Evolutionary conservation across 2,797 vertebrate species (phyloP).

Genomic region (Megaceryle alcyon): DNA sequence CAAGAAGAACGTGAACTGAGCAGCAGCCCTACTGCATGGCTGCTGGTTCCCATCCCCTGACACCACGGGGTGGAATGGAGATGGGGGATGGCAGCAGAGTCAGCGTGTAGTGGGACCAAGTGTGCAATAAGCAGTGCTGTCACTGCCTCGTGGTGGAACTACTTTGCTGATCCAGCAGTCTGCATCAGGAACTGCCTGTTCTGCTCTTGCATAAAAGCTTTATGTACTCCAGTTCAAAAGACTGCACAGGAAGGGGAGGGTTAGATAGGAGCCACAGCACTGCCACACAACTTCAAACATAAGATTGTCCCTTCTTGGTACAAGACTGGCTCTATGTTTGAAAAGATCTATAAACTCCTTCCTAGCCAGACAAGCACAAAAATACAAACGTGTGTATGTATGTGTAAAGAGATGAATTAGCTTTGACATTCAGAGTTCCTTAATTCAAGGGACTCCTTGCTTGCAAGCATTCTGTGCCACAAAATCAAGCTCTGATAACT

Average conservation of each 20-base stretch:
- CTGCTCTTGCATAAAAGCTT: fast-evolving
- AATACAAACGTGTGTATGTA: fast-evolving
- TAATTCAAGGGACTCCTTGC: not conserved
- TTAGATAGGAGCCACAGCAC: not conserved
- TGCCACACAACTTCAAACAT: not conserved
- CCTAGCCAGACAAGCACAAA: not conserved
- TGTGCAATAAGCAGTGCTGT: not conserved
- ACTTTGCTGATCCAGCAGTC: not conserved
- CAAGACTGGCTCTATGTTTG: not conserved
- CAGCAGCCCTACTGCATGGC: not conserved
- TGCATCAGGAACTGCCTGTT: not conserved
- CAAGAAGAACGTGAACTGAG: fast-evolving
- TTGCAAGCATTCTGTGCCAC: not conserved
- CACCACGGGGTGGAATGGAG: fast-evolving
- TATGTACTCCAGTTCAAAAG: not conserved
- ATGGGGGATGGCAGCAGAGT: not conserved
- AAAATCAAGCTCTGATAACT: not conserved
- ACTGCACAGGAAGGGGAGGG: not conserved
- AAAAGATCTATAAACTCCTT: not conserved
- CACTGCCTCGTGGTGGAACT: fast-evolving
- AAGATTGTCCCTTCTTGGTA: not conserved
- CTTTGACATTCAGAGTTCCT: not conserved
- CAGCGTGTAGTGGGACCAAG: fast-evolving
- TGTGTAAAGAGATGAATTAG: not conserved
- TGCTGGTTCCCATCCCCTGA: not conserved